phyloP scores from a whole-genome alignment of 1,140 invertebrate genomes.

The Bacillus rossius region DNA sequence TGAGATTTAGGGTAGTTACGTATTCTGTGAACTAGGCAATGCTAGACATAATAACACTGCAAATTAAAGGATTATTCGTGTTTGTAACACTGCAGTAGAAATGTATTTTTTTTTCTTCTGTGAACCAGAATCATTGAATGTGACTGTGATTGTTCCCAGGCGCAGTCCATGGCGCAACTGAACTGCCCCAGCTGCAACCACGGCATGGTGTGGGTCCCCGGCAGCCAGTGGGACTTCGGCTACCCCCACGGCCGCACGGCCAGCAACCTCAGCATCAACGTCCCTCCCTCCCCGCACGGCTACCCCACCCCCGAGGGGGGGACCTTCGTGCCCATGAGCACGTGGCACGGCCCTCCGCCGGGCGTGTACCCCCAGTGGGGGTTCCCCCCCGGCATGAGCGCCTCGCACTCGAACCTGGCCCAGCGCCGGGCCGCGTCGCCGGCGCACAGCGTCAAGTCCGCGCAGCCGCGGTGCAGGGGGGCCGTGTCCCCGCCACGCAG shows the following conservation, averaged over 20 bases:
- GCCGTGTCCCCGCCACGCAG: neutral
- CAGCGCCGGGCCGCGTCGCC: conserved; percentile 52
- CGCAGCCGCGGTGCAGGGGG: conserved; percentile 6
- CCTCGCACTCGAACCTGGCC: conserved; percentile 1
- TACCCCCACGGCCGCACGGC: neutral
- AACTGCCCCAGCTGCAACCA: conserved; percentile 52
- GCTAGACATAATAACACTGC: too few relatives aligned
- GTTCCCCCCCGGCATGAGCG: conserved; percentile 31
- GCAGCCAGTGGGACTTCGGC: conserved; percentile 33
- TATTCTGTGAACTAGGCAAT: too few relatives aligned
- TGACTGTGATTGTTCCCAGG: conserved; percentile 41
- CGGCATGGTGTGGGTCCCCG: conserved; percentile 33
- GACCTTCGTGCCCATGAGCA: conserved; percentile 36
- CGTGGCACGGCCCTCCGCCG: conserved; percentile 43
- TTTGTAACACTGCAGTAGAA: too few relatives aligned
- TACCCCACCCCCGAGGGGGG: conserved; percentile 39
- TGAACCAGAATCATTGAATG: too few relatives aligned
- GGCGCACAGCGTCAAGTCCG: conserved; percentile 57
- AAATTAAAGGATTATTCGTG: too few relatives aligned
- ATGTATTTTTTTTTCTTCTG: too few relatives aligned
- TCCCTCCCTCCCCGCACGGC: conserved; percentile 35
- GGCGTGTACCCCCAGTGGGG: conserved; percentile 43
- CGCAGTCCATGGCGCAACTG: conserved; percentile 63
- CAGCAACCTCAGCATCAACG: conserved; percentile 60
- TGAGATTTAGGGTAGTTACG: too few relatives aligned